These are phyloP conservation scores for Bembecia ichneumoniformis DNA, from an alignment of 2,888 invertebrate species.

Conservation along the genomic window DNA sequence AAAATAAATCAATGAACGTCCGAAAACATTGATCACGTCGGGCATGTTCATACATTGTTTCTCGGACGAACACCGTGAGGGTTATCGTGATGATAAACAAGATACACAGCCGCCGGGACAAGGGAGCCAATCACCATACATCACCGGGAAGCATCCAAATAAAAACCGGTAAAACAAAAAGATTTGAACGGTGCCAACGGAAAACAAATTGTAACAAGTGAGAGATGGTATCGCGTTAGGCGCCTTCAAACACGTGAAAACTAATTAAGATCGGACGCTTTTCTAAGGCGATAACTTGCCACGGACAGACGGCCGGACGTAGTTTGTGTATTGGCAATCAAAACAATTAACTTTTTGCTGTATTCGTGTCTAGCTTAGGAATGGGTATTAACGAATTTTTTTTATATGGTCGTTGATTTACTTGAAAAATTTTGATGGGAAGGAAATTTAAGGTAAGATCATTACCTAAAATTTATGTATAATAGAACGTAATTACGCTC, in stretches of 20 bases:
- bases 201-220: slow-evolving; percentile 70
- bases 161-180: slow-evolving; percentile 62
- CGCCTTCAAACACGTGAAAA: slow-evolving; percentile 69
- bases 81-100: slow-evolving; percentile 68
- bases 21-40: slow-evolving; percentile 26
- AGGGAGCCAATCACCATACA: slow-evolving; percentile 70
- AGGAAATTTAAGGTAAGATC: neutral
- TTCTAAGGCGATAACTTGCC: slow-evolving; percentile 66
- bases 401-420: slow-evolving; percentile 22
- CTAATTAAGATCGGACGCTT: slow-evolving; percentile 71
- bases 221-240: slow-evolving; percentile 65
- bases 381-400: slow-evolving; percentile 21
- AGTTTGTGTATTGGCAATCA: slow-evolving; percentile 65
- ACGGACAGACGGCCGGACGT: slow-evolving; percentile 53
- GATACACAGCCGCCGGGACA: slow-evolving; percentile 60
- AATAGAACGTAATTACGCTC: neutral
- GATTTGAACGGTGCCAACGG: slow-evolving; percentile 59
- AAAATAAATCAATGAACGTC: slow-evolving; percentile 56
- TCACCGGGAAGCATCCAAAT: slow-evolving; percentile 59
- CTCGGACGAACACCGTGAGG: slow-evolving; percentile 48
- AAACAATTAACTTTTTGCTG: slow-evolving; percentile 70
- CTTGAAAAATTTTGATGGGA: slow-evolving; percentile 19
- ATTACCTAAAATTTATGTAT: neutral
- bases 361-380: slow-evolving; percentile 47
- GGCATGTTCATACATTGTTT: slow-evolving; percentile 57